phyloP scores from a whole-genome alignment of 2,797 vertebrate genomes.

The Dallia pectoralis region DNA sequence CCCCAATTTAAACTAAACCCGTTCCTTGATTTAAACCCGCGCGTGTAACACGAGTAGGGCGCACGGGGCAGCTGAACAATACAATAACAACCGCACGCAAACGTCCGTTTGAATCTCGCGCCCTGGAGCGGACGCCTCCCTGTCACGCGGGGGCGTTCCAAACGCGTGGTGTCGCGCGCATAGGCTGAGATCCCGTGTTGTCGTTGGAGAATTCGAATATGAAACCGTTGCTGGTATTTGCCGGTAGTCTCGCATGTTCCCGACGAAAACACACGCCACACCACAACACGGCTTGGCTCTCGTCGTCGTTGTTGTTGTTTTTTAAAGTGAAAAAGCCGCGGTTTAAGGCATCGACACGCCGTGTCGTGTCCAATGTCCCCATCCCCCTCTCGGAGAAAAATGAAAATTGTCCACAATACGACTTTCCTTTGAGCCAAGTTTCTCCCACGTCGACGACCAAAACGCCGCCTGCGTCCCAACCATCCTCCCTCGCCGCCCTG shows the following conservation, averaged over 20 bases:
- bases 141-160: conserved; percentile 41
- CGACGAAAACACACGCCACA: conserved; percentile 4
- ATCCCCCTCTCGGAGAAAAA: conserved; percentile 46
- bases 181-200: conserved; percentile 49
- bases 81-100: conserved; percentile 60
- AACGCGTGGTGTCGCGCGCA: conserved; percentile 37
- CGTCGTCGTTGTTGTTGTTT: no score
- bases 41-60: conserved; percentile 62
- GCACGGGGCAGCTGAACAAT: conserved; percentile 46
- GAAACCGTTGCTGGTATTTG: conserved; percentile 55
- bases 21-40: no score
- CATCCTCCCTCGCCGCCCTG: neutral
- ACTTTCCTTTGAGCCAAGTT: conserved; percentile 23
- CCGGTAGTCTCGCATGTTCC: conserved; percentile 42
- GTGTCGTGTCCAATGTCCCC: conserved; percentile 38
- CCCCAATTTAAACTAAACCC: conserved; percentile 2
- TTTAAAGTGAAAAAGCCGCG: neutral
- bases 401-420: conserved; percentile 38
- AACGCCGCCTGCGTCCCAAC: conserved; percentile 27
- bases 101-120: conserved; percentile 72
- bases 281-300: neutral
- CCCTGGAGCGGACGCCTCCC: conserved; percentile 54
- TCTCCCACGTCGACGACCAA: conserved; percentile 31
- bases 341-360: conserved; percentile 20
- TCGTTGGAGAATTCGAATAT: conserved; percentile 47